phyloP scores from a whole-genome alignment of 2,797 vertebrate genomes.

The Leucoraja ocellata region DNA sequence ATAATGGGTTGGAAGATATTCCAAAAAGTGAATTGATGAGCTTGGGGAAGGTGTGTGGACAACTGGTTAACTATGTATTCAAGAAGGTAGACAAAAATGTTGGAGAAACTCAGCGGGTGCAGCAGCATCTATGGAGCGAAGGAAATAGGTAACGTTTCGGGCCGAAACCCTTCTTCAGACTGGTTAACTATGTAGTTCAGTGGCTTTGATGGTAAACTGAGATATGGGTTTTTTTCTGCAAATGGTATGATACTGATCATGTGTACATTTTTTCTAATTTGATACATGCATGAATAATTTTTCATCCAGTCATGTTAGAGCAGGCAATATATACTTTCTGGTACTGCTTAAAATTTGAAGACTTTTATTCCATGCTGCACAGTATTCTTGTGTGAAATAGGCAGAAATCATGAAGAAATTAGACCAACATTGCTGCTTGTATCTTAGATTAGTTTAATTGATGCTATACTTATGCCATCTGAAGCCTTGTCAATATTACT shows the following conservation, averaged over 20 bases:
- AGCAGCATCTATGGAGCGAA: too few species aligned
- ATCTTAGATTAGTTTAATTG: background rate
- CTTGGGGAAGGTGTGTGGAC: background rate
- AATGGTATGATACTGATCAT: background rate
- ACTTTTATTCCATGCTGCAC: background rate
- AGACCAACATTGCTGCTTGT: background rate
- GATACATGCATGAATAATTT: background rate
- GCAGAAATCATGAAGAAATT: background rate
- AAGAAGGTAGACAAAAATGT: too few species aligned
- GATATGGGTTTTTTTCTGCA: background rate
- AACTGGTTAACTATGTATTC: background rate
- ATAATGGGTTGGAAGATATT: background rate
- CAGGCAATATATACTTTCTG: background rate
- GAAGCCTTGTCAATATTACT: background rate
- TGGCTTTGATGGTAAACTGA: background rate
- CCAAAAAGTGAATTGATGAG: background rate
- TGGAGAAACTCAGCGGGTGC: too few species aligned
- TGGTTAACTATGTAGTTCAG: background rate
- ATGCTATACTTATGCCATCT: background rate
- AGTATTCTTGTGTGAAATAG: background rate
- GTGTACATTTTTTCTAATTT: background rate
- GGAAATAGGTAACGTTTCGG: too few species aligned
- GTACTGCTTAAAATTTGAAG: background rate
- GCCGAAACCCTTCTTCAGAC: too few species aligned
- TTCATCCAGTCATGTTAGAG: background rate